Base-by-base conservation (phyloP, 1,140 invertebrate genomes). In the Uloborus diversus region DNA sequence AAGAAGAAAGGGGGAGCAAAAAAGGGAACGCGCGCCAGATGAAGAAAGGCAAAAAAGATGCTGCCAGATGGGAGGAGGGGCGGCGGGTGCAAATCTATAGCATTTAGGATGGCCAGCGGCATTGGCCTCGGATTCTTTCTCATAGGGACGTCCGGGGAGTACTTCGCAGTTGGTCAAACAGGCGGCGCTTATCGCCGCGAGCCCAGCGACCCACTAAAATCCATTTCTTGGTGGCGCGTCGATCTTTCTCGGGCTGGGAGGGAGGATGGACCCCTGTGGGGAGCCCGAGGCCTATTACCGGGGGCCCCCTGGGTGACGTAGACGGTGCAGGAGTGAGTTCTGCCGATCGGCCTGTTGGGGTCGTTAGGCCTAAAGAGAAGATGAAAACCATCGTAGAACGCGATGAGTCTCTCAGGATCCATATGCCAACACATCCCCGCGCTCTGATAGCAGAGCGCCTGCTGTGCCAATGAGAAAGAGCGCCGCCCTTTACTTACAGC, bases 361-460 rank as follows among this genome's bases (percentile, higher is more conserved):
- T 79, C 76, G 76, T 79, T 79, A 79, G 76, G 64, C 65, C 76
- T 79, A 79, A 79, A 79, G 76, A 79, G 76, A 79, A 79, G 76
- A 79, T 79, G 76, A 79, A 69, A 79, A 69, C 76, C 76, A 69
- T 79, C 64, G 65, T 68, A 62, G 76, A 68, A 51, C 32, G 62
- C 20, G 76, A 79, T 79, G 76, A 57, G 33, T 79, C 76, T 79
- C 76, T 56, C 53, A 68, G 76, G 76, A 79, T 79, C 56, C 76
- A 79, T 79, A 68, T 79, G 76, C 76, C 76, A 79, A 79, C 76
- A 78, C 73, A 57, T 78, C 27, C 56, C 59, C 59, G 33, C 47
- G 30, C 33, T 65, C 30, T n/a, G 25, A 28, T 28, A 7, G 64
- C 53, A 57, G 73, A 64, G n/a, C n/a, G n/a, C n/a, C n/a, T n/a